Conservation (phyloP, 2,888 invertebrate genomes). For the Alentia gelatinosa region DNA sequence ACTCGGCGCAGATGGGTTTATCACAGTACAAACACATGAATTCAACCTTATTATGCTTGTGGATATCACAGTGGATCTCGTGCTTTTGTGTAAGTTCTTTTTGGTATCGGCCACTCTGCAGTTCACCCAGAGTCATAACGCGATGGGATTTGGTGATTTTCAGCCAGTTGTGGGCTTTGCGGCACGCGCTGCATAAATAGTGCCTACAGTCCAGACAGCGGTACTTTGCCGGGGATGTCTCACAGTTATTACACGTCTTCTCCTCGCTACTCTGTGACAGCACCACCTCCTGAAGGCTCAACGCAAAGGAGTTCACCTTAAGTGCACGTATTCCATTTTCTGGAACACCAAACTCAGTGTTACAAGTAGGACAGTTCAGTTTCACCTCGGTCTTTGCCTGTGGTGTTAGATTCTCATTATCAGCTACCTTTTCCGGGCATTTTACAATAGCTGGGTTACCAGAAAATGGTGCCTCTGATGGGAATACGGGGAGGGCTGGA, state of each 20-base stretch:
- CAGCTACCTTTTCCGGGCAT: not conserved
- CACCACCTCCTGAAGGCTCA: slow-evolving; percentile 69
- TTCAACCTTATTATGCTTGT: slow-evolving; percentile 63
- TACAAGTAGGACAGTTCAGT: slow-evolving; percentile 61
- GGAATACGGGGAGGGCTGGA: not conserved
- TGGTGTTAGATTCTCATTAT: not conserved
- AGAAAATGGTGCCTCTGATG: not conserved
- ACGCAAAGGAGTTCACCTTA: slow-evolving; percentile 67
- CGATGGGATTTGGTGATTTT: slow-evolving; percentile 73
- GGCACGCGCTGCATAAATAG: slow-evolving; percentile 73
- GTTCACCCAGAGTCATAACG: slow-evolving; percentile 67
- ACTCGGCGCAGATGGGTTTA: slow-evolving; percentile 63
- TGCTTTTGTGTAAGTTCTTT: slow-evolving; percentile 71
- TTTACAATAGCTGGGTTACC: not conserved
- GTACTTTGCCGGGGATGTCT: slow-evolving; percentile 61
- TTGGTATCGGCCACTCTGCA: slow-evolving; percentile 73
- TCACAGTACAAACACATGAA: slow-evolving; percentile 67
- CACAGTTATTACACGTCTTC: slow-evolving; percentile 67
- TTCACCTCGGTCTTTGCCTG: not conserved
- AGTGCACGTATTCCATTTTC: slow-evolving; percentile 33
- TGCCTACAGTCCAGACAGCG: slow-evolving; percentile 76
- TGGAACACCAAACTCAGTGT: slow-evolving; percentile 39
- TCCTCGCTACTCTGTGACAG: slow-evolving; percentile 46
- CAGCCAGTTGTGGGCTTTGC: slow-evolving; percentile 72
- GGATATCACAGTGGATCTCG: slow-evolving; percentile 66